These are phyloP conservation scores for Streblospio benedicti DNA, from an alignment of 1,140 invertebrate genomes.

Conservation along the genomic window DNA sequence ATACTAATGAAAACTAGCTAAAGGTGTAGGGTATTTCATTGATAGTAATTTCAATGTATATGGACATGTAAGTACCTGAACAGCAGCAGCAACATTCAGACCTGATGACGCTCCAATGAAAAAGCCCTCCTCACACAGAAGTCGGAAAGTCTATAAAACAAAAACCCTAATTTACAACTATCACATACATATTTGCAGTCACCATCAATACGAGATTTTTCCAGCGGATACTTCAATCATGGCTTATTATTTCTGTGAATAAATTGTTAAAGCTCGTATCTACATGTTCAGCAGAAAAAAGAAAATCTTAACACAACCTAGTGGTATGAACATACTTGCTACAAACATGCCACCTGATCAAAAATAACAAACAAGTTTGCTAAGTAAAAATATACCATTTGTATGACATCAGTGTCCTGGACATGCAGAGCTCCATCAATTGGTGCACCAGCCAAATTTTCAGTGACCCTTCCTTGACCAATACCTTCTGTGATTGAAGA, in stretches of 20 bases:
- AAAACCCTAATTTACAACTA: not conserved
- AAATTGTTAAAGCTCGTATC: too few species aligned
- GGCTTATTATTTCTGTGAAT: too few species aligned
- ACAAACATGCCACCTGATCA: too few species aligned
- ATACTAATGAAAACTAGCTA: too few species aligned
- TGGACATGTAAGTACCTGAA: conserved; percentile 10
- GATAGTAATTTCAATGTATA: not conserved
- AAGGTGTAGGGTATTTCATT: too few species aligned
- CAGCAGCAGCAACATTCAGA: conserved; percentile 43
- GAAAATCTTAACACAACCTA: too few species aligned
- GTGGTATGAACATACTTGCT: too few species aligned
- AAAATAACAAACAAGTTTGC: conserved; percentile 3
- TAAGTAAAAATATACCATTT: conserved; percentile 28
- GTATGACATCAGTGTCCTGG: conserved; percentile 38
- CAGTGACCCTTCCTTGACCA: conserved; percentile 45
- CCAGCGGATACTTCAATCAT: too few species aligned
- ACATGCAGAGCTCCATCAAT: conserved; percentile 42
- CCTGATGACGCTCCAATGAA: conserved; percentile 47
- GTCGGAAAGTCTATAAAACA: conserved; percentile 35
- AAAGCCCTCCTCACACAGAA: conserved; percentile 45
- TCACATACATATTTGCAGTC: not conserved
- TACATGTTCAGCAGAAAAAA: too few species aligned
- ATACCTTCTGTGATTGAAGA: conserved; percentile 46
- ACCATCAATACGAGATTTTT: not conserved
- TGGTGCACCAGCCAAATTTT: conserved; percentile 42